phyloP scores from a whole-genome alignment of 2,888 invertebrate species.

The Hecatera dysodea region DNA sequence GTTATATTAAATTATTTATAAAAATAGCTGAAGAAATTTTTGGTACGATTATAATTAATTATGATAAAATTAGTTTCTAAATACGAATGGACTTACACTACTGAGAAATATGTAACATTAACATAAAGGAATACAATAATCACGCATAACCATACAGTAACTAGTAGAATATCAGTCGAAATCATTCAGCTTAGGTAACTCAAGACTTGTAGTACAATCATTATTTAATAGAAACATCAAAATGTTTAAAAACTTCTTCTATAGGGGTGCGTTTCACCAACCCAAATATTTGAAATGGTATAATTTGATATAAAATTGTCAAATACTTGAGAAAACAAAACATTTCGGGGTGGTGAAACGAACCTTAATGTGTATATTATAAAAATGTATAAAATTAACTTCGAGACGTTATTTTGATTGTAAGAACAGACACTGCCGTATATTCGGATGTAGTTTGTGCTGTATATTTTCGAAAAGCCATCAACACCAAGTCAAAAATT shows the following conservation, averaged over 20 bases:
- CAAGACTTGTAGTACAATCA: conserved; percentile 66
- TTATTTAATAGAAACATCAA: conserved; percentile 65
- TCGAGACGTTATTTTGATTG: conserved; percentile 10
- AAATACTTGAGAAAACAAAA: conserved; percentile 11
- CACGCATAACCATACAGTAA: conserved; percentile 69
- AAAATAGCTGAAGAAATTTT: conserved; percentile 84
- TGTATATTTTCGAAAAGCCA: neutral
- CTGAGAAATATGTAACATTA: conserved; percentile 77
- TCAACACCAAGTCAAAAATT: neutral
- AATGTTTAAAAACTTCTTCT: conserved; percentile 47
- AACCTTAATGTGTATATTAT: conserved; percentile 35
- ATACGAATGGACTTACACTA: conserved; percentile 69
- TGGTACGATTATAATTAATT: conserved; percentile 79
- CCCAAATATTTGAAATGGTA: conserved; percentile 13
- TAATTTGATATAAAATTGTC: conserved; percentile 47
- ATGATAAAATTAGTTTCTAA: conserved; percentile 64
- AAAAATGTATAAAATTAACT: conserved; percentile 55
- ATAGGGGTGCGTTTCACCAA: conserved; percentile 28
- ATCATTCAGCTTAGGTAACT: conserved; percentile 78
- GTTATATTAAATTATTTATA: conserved; percentile 76
- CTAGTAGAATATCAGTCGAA: conserved; percentile 81
- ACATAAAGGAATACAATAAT: conserved; percentile 75
- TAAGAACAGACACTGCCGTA: conserved; percentile 28
- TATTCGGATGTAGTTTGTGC: conserved; percentile 14
- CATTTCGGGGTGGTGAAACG: conserved; percentile 31